Percentiles rank a stretch among this genome's conserved stretches.
Evolutionary conservation across 1,140 invertebrate genomes (phyloP).

Genomic region (Catajapyx aquilonaris): DNA sequence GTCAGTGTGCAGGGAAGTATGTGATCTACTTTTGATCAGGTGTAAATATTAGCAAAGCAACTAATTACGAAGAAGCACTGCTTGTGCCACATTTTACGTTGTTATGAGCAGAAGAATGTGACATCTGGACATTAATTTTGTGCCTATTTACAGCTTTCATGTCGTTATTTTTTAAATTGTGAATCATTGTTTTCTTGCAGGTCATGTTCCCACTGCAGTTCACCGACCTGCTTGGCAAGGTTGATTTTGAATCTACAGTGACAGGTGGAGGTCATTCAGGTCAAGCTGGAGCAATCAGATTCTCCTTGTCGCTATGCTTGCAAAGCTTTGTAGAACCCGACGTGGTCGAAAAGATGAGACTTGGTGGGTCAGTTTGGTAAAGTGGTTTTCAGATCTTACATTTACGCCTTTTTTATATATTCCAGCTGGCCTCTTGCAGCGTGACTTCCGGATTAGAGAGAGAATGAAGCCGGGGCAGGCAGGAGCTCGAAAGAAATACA

Average conservation of each 20-base stretch:
- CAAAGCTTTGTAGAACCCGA: constrained; percentile 56
- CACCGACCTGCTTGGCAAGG: constrained; percentile 43
- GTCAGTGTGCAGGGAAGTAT: no score
- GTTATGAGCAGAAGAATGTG: not conserved
- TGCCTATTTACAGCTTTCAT: constrained; percentile 1
- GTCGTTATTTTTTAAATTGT: constrained; percentile 18
- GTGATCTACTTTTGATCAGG: not conserved
- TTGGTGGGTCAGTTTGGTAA: constrained; percentile 32
- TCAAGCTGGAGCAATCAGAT: constrained; percentile 65
- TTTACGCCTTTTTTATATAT: constrained; percentile 12
- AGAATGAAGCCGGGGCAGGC: constrained; percentile 86
- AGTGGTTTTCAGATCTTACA: no score
- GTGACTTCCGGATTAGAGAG: constrained; percentile 56
- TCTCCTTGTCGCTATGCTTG: constrained; percentile 53
- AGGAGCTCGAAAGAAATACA: constrained; percentile 75
- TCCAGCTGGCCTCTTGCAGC: constrained; percentile 68
- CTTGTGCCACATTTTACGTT: not conserved
- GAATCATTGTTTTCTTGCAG: constrained; percentile 30
- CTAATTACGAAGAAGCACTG: not conserved
- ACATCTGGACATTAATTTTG: constrained; percentile 3
- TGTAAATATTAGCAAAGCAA: not conserved
- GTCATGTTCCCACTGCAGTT: constrained; percentile 72
- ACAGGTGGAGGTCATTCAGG: constrained; percentile 39
- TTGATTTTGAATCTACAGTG: constrained; percentile 63
- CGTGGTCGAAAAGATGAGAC: constrained; percentile 62